These are phyloP conservation scores for Arge pagana DNA, from an alignment of 2,888 invertebrate species.

Conservation along the genomic window DNA sequence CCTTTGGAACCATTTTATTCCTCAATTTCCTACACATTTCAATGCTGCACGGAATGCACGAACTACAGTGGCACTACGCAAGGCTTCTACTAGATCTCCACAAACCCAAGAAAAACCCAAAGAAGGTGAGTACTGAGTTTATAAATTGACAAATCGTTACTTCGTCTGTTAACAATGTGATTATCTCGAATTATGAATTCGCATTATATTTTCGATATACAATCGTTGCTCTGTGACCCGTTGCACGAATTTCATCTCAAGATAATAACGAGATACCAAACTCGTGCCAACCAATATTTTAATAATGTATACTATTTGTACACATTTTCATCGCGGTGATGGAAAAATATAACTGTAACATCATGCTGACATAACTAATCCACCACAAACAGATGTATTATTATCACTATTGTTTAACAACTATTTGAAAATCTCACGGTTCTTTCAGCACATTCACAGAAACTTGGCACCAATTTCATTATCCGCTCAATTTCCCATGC, in stretches of 20 bases:
- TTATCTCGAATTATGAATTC: slow-evolving; percentile 10
- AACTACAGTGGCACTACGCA: slow-evolving; percentile 55
- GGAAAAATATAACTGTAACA: slow-evolving; percentile 8
- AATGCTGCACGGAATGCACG: slow-evolving; percentile 57
- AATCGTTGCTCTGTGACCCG: neutral
- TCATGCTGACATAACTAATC: neutral
- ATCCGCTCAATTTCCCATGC: slow-evolving; percentile 7
- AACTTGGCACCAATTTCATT: slow-evolving; percentile 17
- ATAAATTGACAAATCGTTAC: slow-evolving; percentile 10
- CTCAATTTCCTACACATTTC: slow-evolving; percentile 35
- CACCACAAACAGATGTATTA: slow-evolving; percentile 2
- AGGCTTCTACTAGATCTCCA: slow-evolving; percentile 54
- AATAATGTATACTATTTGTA: slow-evolving; percentile 8
- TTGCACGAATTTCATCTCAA: too few species aligned
- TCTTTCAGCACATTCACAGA: slow-evolving; percentile 25
- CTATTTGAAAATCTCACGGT: slow-evolving; percentile 6
- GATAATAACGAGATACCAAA: too few species aligned
- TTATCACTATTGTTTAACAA: slow-evolving; percentile 8
- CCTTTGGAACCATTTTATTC: slow-evolving; percentile 29
- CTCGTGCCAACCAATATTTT: too few species aligned
- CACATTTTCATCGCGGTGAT: slow-evolving; percentile 6
- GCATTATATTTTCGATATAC: neutral
- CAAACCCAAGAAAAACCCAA: slow-evolving; percentile 55
- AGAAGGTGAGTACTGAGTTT: slow-evolving; percentile 52
- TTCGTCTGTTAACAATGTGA: neutral